Evolutionary conservation across 23 tunicate species (phyloP).

Genomic region (Pegea sp.): DNA sequence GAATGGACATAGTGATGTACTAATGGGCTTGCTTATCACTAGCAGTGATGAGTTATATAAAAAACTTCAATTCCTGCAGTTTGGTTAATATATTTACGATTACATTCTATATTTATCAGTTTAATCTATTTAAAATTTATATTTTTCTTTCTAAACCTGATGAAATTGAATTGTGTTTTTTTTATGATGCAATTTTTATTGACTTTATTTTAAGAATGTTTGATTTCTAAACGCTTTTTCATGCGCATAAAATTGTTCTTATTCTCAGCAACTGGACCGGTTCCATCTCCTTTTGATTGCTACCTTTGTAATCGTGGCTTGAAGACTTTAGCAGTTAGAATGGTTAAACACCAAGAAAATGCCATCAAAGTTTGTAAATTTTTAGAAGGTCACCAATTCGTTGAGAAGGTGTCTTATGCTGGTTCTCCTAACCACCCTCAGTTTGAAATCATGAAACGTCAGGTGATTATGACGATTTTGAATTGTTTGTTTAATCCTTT

Average conservation of each 20-base stretch:
- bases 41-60: conserved; percentile 40
- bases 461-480: conserved; percentile 11
- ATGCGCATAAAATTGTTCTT: no score
- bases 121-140: not conserved
- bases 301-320: conserved; percentile 83
- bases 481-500: not conserved
- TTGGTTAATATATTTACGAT: conserved; percentile 62
- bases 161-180: not conserved
- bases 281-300: conserved; percentile 94
- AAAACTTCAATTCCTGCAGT: conserved; percentile 58
- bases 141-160: not conserved
- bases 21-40: conserved; percentile 72
- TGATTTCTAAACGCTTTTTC: no score
- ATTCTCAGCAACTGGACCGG: conserved; percentile 96
- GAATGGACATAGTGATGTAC: conserved; percentile 98
- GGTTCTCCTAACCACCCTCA: conserved; percentile 93
- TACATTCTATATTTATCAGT: not conserved
- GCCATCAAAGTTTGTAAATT: conserved; percentile 68
- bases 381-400: conserved; percentile 31
- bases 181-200: not conserved
- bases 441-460: conserved; percentile 61
- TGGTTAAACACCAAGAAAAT: conserved; percentile 84
- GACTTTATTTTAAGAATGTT: not conserved
- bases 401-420: conserved; percentile 57
- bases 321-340: conserved; percentile 84